Evolutionary conservation across 1,140 invertebrate genomes (phyloP).

Genomic region (Drosophila quadrilineata): DNA sequence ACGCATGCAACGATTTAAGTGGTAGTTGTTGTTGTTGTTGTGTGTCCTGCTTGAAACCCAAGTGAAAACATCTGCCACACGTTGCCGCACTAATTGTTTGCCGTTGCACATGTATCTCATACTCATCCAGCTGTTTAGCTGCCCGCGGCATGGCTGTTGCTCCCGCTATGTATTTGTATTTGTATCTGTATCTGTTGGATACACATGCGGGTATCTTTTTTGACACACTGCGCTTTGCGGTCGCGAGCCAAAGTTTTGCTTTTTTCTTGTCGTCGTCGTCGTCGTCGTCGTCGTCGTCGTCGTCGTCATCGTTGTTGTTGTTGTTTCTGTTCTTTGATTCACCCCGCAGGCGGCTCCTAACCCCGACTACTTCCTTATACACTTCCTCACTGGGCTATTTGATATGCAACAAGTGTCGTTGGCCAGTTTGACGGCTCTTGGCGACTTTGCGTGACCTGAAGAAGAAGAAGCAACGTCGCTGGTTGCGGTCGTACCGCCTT

Average conservation of each 20-base stretch:
- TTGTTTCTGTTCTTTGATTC: too few species aligned
- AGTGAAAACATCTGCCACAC: constrained; percentile 72
- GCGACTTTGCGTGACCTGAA: constrained; percentile 45
- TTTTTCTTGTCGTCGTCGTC: too few species aligned
- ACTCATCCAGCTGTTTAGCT: constrained; percentile 54
- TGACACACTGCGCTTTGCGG: constrained; percentile 40
- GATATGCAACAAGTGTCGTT: constrained; percentile 67
- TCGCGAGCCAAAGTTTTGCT: constrained; percentile 54
- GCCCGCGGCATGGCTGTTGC: constrained; percentile 29
- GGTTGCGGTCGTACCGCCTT: constrained; percentile 37
- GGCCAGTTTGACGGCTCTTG: neutral
- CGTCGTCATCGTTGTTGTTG: too few species aligned
- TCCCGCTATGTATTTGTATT: constrained; percentile 14
- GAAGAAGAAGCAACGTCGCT: neutral
- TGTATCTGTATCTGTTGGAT: constrained; percentile 44
- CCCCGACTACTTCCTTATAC: constrained; percentile 14
- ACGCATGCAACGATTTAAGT: constrained; percentile 49
- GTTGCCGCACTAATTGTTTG: constrained; percentile 72
- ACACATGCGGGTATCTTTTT: constrained; percentile 7
- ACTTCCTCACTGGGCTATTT: constrained; percentile 61
- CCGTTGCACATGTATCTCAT: constrained; percentile 65
- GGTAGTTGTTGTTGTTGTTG: neutral
- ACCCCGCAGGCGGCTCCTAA: too few species aligned
- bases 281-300: too few species aligned
- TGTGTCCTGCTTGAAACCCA: constrained; percentile 51